Evolutionary conservation across 2,888 invertebrate genomes (phyloP), one percentile per base, ranked within the genome.

Genomic region (Limenitis camilla): DNA sequence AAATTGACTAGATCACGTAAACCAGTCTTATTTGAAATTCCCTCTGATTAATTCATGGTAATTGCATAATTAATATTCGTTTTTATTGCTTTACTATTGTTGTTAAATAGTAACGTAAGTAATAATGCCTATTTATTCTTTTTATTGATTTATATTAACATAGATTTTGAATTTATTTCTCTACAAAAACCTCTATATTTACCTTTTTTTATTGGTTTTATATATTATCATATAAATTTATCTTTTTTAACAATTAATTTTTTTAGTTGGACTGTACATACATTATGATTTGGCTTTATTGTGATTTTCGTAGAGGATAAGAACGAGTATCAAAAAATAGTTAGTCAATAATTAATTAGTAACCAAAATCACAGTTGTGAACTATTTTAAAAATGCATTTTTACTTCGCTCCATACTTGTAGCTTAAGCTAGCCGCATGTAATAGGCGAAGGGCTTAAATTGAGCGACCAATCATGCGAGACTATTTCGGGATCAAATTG

Each of bases 401-500:
- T 9, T 42, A 29, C 9, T 19, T 40, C 40, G 7, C 6, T 10
- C 5, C 5, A 7, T 5, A 35, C 49, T 43, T 40, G 40, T 27
- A 44, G 44, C 44, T 50, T 45, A 53, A 36, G 36, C 44, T 47
- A 44, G 44, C 41, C 38, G 66, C 64, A 68, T 69, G 66, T 77
- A 72, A 79, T 79, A 80, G 78, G 73, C 68, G 70, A 80, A 66
- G 68, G 73, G 74, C 73, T 74, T 71, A 71, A 65, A 64, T 64
- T 56, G 61, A 64, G 65, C 77, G 65, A 71, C 86, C 86, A 86
- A 86, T 86, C 72, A 69, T 67, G 67, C 45, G 71, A 66, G 69
- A 69, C 70, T 77, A 75, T 77, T 80, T 74, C 63, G 71, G 74
- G 75, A 78, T 71, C 71, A 67, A 66, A 64, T 56, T 69, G 66